These are phyloP conservation scores for Eupithecia dodoneata DNA, from an alignment of 2,888 invertebrate species.

Conservation along the genomic window DNA sequence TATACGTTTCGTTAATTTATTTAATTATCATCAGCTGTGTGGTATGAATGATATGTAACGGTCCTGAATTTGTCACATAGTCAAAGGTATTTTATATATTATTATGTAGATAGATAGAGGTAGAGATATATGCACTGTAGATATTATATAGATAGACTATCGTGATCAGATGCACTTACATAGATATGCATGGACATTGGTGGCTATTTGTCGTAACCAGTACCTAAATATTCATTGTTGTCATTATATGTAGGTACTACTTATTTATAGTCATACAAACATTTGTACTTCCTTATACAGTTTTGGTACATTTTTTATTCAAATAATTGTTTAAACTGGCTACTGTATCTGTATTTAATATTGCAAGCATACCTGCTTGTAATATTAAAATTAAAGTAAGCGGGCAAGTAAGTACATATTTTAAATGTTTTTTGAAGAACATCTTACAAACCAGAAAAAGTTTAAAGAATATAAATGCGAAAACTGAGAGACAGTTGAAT, in stretches of 20 bases:
- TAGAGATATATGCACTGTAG: neutral
- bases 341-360: too few relatives aligned
- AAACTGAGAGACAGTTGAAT: constrained; percentile 35
- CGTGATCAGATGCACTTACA: neutral
- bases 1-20: constrained; percentile 54
- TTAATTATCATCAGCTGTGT: constrained; percentile 54
- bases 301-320: neutral
- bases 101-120: neutral
- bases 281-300: too few relatives aligned
- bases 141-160: neutral
- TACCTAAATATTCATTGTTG: neutral
- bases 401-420: neutral
- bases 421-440: neutral
- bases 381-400: neutral
- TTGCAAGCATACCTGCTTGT: neutral
- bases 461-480: constrained; percentile 13
- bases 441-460: constrained; percentile 19
- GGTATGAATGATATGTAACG: constrained; percentile 23
- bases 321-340: neutral
- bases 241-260: too few relatives aligned
- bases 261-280: too few relatives aligned
- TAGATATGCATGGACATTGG: neutral
- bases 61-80: neutral
- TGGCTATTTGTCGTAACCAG: neutral
- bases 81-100: neutral